Conservation (phyloP, 2,113 vertebrate species). For the Amblyornis subalaris region DNA sequence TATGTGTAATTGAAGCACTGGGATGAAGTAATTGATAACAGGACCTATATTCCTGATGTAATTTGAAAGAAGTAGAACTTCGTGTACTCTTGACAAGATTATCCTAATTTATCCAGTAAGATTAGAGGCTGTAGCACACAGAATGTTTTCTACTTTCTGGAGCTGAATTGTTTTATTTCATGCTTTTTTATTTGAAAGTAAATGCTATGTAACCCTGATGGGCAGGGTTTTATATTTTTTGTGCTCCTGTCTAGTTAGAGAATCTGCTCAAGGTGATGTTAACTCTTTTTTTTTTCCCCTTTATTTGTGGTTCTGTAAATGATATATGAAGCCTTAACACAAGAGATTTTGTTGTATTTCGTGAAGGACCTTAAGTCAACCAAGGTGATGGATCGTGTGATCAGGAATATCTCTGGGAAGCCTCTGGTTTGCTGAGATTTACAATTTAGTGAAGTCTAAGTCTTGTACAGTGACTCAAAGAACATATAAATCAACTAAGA, state of each 20-base stretch:
- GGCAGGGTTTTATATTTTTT: background rate
- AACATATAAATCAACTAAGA: background rate
- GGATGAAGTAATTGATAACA: background rate
- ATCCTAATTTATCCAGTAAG: background rate
- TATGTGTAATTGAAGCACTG: background rate
- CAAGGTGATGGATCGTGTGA: background rate
- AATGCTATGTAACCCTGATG: background rate
- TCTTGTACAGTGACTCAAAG: background rate
- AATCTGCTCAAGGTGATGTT: background rate
- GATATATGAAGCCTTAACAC: background rate
- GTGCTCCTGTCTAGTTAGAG: background rate
- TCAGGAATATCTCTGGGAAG: background rate
- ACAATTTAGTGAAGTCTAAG: background rate
- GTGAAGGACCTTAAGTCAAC: background rate
- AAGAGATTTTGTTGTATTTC: conserved; percentile 12
- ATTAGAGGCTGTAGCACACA: background rate
- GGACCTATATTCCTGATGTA: background rate
- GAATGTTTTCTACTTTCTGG: background rate
- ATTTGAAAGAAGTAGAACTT: background rate
- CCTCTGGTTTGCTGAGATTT: conserved; percentile 8
- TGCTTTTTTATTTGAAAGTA: background rate
- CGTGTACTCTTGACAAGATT: background rate
- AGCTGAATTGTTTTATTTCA: background rate
- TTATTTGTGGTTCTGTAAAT: background rate
- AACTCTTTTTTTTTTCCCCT: background rate